These are phyloP conservation scores for Catharus bicknelli DNA, from an alignment of 2,113 vertebrate species.

Conservation along the genomic window DNA sequence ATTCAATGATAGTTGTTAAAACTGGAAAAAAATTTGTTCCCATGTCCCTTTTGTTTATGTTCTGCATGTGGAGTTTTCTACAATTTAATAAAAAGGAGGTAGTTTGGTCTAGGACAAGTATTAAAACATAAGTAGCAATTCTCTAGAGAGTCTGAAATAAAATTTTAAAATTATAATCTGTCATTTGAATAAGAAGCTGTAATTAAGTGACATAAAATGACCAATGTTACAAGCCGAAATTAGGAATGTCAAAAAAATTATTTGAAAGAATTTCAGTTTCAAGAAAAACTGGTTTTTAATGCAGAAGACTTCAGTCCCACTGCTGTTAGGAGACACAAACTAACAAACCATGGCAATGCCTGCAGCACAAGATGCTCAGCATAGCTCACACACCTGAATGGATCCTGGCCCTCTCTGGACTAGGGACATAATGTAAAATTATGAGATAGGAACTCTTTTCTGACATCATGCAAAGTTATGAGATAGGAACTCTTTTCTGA, in stretches of 20 bases:
- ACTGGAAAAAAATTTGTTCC: background rate
- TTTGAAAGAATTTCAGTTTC: background rate
- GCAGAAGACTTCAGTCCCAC: background rate
- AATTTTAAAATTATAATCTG: background rate
- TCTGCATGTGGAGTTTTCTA: background rate
- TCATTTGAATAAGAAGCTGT: background rate
- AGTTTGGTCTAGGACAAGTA: background rate
- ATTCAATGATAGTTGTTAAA: background rate
- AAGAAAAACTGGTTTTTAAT: background rate
- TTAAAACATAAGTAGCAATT: background rate
- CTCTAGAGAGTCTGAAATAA: background rate
- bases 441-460: background rate
- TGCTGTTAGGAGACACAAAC: background rate
- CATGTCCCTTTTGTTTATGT: background rate
- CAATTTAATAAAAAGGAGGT: constrained; percentile 9
- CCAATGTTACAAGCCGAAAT: background rate
- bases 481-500: background rate
- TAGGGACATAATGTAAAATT: background rate
- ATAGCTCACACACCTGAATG: background rate
- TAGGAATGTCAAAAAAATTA: background rate
- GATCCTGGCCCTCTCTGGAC: background rate
- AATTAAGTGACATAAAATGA: background rate
- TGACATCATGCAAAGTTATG: background rate
- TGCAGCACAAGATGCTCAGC: background rate
- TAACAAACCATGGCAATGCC: background rate